Evolutionary conservation across 2,797 vertebrate species (phyloP).

Genomic region (Spinus pinus): DNA sequence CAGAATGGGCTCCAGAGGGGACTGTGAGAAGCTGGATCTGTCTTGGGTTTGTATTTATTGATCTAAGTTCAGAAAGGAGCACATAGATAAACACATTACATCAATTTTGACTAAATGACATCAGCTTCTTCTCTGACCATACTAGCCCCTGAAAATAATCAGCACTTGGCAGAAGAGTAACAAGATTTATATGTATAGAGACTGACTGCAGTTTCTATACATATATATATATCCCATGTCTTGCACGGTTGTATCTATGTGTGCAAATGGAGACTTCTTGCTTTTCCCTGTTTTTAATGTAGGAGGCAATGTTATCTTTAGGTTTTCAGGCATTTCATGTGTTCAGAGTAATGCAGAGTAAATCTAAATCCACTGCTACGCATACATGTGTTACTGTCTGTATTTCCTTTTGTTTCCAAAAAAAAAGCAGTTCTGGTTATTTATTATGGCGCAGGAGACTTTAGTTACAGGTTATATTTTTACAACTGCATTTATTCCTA

Average conservation of each 20-base stretch:
- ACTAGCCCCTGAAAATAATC: neutral
- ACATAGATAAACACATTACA: neutral
- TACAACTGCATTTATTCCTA: neutral
- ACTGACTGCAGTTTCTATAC: neutral
- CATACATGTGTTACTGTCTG: fast-evolving
- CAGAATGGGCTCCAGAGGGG: neutral
- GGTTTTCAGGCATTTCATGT: neutral
- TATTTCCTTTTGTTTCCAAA: neutral
- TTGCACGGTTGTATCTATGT: neutral
- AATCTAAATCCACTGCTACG: neutral
- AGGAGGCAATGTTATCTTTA: neutral
- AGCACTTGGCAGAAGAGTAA: neutral
- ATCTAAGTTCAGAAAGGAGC: neutral
- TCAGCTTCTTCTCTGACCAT: neutral
- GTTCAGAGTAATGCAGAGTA: neutral
- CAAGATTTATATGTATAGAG: neutral
- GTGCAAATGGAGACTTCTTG: neutral
- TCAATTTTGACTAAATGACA: neutral
- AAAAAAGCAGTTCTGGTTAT: neutral
- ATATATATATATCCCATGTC: fast-evolving
- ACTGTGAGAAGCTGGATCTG: neutral
- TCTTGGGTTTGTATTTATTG: neutral
- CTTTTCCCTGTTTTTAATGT: neutral
- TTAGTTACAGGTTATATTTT: neutral
- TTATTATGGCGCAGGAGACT: neutral